phyloP scores from a whole-genome alignment of 2,888 invertebrate species.

The Alsophila aescularia region DNA sequence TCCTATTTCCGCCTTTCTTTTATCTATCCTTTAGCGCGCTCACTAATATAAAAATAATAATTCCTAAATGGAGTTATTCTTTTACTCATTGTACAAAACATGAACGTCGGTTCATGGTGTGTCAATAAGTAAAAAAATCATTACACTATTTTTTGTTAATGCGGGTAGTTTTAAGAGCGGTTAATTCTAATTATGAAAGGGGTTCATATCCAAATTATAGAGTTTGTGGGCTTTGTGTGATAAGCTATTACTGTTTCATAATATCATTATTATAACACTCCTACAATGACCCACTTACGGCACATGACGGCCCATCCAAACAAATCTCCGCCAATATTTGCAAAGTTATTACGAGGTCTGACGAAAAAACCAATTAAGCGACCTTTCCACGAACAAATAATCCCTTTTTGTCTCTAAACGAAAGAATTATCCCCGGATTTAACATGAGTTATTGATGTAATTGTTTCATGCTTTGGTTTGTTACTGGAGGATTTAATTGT shows the following conservation, averaged over 20 bases:
- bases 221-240: too few relatives aligned
- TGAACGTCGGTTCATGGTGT: too few relatives aligned
- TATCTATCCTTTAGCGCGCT: too few relatives aligned
- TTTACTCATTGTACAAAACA: too few relatives aligned
- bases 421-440: conserved; percentile 52
- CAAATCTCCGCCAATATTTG: conserved; percentile 17
- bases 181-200: too few relatives aligned
- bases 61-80: too few relatives aligned
- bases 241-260: neutral
- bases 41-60: too few relatives aligned
- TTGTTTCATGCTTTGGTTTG: conserved; percentile 34
- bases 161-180: too few relatives aligned
- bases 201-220: too few relatives aligned
- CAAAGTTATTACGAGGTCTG: conserved; percentile 28
- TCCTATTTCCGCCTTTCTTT: too few relatives aligned
- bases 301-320: neutral
- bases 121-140: too few relatives aligned
- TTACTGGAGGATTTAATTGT: conserved; percentile 12
- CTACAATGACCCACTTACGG: neutral
- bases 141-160: too few relatives aligned
- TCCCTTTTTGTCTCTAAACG: conserved; percentile 47
- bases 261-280: neutral
- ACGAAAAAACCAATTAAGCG: conserved; percentile 57
- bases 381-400: conserved; percentile 39
- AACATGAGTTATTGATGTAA: conserved; percentile 58